Conservation (phyloP, 2,113 vertebrate genomes). For the Ploceus nigricollis region DNA sequence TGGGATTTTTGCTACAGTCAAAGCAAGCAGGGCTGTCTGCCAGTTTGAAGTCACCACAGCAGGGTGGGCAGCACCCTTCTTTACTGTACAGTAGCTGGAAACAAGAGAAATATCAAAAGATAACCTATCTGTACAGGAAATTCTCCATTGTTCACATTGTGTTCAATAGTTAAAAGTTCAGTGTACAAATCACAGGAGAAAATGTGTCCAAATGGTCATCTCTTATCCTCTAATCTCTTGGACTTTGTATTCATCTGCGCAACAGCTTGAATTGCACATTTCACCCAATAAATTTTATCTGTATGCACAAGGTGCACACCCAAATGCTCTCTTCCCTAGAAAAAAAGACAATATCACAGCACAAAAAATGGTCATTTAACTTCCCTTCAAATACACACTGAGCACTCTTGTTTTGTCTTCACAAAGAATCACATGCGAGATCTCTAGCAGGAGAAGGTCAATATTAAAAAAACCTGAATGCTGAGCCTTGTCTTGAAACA, state of each 20-base stretch:
- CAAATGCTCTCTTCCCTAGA: constrained; percentile 61
- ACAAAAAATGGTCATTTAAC: not conserved
- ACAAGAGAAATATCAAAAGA: not conserved
- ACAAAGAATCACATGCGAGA: not conserved
- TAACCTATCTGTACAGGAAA: not conserved
- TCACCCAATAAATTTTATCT: constrained; percentile 64
- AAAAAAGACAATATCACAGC: not conserved
- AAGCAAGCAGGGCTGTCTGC: constrained; percentile 70
- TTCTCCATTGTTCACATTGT: not conserved
- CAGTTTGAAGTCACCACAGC: constrained; percentile 52
- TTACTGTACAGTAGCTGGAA: constrained; percentile 51
- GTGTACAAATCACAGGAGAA: not conserved
- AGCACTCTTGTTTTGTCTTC: not conserved
- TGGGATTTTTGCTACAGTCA: constrained; percentile 63
- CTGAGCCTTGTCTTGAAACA: not conserved
- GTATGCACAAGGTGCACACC: constrained; percentile 71
- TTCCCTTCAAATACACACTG: not conserved
- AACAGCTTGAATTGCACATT: constrained; percentile 65
- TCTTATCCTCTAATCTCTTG: constrained; percentile 58
- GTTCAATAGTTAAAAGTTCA: not conserved
- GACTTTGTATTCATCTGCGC: constrained; percentile 66
- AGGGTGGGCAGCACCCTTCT: constrained; percentile 74
- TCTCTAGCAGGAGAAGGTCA: not conserved
- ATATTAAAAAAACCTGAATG: not conserved
- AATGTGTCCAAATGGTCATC: not conserved